phyloP scores from a whole-genome alignment of 2,888 invertebrate genomes.

The Sarcophaga rosellei region DNA sequence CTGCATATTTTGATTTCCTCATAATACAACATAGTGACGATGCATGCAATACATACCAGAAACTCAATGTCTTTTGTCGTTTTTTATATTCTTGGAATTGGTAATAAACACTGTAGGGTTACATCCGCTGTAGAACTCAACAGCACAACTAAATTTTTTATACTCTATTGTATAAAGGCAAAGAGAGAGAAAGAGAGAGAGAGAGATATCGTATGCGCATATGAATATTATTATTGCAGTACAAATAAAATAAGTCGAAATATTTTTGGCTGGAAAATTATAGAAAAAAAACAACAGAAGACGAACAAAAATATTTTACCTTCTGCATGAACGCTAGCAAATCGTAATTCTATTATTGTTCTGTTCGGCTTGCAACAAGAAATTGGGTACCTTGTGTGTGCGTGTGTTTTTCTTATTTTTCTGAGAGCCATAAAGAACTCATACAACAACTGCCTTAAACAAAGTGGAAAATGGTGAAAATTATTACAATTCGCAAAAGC shows the following conservation, averaged over 20 bases:
- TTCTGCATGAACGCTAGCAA: slow-evolving; percentile 65
- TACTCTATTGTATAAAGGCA: neutral
- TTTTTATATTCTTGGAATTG: slow-evolving; percentile 61
- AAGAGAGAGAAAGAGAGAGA: neutral
- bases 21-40: slow-evolving; percentile 15
- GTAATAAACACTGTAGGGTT: slow-evolving; percentile 68
- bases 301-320: slow-evolving; percentile 61
- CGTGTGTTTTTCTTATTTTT: no score
- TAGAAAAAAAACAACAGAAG: neutral
- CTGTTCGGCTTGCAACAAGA: slow-evolving; percentile 2
- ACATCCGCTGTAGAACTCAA: slow-evolving; percentile 55
- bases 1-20: slow-evolving; percentile 49
- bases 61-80: slow-evolving; percentile 43
- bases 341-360: slow-evolving; percentile 13
- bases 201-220: slow-evolving; percentile 19
- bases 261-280: slow-evolving; percentile 63
- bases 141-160: neutral
- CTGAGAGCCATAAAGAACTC: slow-evolving; percentile 58
- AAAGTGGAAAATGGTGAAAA: slow-evolving; percentile 29
- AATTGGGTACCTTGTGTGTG: slow-evolving; percentile 61
- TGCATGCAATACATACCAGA: no score
- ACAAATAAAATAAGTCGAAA: slow-evolving; percentile 20
- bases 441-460: slow-evolving; percentile 3
- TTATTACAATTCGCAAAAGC: slow-evolving; percentile 51
- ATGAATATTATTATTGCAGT: slow-evolving; percentile 49